Base-by-base conservation (phyloP, 2,113 vertebrate genomes). In the Phasianus colchicus region DNA sequence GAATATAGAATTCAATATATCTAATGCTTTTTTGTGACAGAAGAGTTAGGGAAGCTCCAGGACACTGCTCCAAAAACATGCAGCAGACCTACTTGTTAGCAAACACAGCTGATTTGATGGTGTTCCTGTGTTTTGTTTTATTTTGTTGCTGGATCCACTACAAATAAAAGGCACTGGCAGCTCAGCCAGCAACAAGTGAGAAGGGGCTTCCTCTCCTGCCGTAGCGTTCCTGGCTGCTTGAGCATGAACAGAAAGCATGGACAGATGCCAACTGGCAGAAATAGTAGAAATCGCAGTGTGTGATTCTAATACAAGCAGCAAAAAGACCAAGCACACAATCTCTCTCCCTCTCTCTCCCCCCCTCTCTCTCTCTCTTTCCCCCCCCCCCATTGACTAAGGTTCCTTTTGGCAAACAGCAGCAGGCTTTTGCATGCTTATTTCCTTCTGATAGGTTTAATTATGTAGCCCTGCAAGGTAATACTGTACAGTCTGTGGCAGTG, bases 201-300 rank as follows among this genome's bases (percentile, higher is more conserved):
- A 93, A 84, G 94, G 97, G 94, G 97, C 95, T 98, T 97, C 97
- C 97, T 97, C 96, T 97, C 85, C 82, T 20, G 66, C 58, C 7
- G 83, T 63, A 96, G 82, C 50, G 93, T 91, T 97, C 96, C 91
- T 96, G 96, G 93, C 97, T 85, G 95, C 92, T 97, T 96, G 94
- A 96, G 95, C 95, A 97, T 93, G 96, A 98, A 98, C 92, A 98
- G 97, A 96, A 92, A 96, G 94, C 93, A 95, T 98, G 98, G 98
- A 97, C 36, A 54, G 69, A 61, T 72, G 98, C 98, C 98, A 99
- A 78, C 2, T 98, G 98, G 98, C 98, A 98, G 93, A 77, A 97
- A 89, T 72, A 92, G 92, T 87, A 91, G 93, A 95, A 98, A 97
- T 89, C 97, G 97, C 97, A 97, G 95, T 22, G 54, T 89, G 93